Evolutionary conservation across 2,888 invertebrate genomes (phyloP), one percentile per base, ranked within the genome.

Genomic region (Bruchidius siliquastri): DNA sequence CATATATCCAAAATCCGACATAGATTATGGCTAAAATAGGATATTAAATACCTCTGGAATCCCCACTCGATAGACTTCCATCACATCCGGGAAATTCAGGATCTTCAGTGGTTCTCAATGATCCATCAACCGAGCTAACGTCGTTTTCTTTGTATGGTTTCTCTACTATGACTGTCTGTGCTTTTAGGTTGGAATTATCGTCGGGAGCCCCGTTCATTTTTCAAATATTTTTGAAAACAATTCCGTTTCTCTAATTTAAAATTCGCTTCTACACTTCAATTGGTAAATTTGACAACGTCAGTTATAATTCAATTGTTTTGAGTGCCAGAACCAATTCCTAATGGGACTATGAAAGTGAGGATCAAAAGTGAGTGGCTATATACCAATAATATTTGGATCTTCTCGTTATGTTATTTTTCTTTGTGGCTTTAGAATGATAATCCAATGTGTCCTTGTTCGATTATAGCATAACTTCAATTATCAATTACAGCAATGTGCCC

Each of bases 321-420:
- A 13, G 49, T 49, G 49, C 49, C 18, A 8, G 49, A 1, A 8
- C 13, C 18, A 49, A n/a, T n/a, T n/a, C n/a, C n/a, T n/a, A n/a
- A 49, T 49, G 49, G 26, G 71, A 74, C 18, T 21, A 72, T 70
- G 74, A 74, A 74, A 74, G 72, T 74, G 69, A 20, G 71, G 18
- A 72, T 72, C 68, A 72, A 73, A 73, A 73, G 73, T 73, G 69
- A 73, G 73, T 71, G n/a, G n/a, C n/a, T n/a, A n/a, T n/a, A n/a
- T n/a, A 71, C 21, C 21, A 8, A 13, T 49, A 67, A 8, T 72
- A 22, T 22, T 71, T 71, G 20, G 20, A 13, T 49, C 18, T 70
- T 0, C 20, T 10, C 26, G 20, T n/a, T 20, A 18, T 66, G 20
- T 20, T 22, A 20, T 69, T n/a, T n/a, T n/a, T n/a, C n/a, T n/a